phyloP scores from a whole-genome alignment of 2,888 invertebrate genomes.

The Drosophila birchii region DNA sequence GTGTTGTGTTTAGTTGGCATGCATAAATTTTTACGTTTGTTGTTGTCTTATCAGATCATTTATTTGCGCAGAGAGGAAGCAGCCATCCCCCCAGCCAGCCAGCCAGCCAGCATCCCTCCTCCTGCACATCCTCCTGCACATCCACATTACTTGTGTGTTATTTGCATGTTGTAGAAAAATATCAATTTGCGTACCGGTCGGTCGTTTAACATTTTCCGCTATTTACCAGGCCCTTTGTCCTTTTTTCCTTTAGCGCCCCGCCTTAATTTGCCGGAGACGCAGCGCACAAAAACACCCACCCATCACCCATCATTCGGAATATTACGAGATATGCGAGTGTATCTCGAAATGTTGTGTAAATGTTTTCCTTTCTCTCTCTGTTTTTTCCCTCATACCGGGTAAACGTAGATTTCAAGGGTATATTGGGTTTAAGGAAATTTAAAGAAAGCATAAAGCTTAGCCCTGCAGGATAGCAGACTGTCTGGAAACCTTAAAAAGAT shows the following conservation, averaged over 20 bases:
- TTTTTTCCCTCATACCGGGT: not conserved
- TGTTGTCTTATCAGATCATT: slow-evolving; percentile 79
- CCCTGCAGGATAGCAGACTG: not conserved
- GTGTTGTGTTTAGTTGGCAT: slow-evolving; percentile 70
- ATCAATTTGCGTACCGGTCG: slow-evolving; percentile 73
- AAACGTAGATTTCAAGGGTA: not conserved
- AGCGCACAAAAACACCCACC: slow-evolving; percentile 5
- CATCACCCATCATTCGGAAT: not conserved
- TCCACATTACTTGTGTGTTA: slow-evolving; percentile 74
- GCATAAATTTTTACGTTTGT: slow-evolving; percentile 79
- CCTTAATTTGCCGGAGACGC: slow-evolving; percentile 63
- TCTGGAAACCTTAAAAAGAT: not conserved
- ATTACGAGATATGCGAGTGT: slow-evolving; percentile 48
- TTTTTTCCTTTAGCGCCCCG: slow-evolving; percentile 51
- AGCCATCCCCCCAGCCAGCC: no score
- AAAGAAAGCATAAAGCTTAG: not conserved
- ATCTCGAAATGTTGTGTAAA: slow-evolving; percentile 76
- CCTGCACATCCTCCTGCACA: not conserved
- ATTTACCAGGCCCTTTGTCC: slow-evolving; percentile 75
- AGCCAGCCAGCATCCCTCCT: not conserved
- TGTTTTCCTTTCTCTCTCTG: slow-evolving; percentile 41
- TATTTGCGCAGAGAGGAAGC: slow-evolving; percentile 48
- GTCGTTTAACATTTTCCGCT: slow-evolving; percentile 79
- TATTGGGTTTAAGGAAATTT: not conserved
- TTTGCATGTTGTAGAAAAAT: slow-evolving; percentile 78